Base-by-base conservation (phyloP, 2,888 invertebrate genomes). In the Hydriomena furcata region DNA sequence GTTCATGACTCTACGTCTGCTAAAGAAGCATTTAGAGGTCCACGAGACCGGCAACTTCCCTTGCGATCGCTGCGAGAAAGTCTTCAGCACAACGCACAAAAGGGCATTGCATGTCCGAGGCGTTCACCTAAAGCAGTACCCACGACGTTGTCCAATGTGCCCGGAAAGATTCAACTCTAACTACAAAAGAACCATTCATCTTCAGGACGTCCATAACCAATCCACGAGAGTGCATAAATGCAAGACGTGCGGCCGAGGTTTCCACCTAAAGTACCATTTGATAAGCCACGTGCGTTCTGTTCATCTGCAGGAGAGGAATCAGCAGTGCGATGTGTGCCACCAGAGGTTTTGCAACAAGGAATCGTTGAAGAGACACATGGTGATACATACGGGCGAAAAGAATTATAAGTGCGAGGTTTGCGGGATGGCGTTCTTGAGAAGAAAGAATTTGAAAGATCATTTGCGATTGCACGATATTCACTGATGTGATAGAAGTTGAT, bases 361-460 rank as follows among this genome's bases (percentile, higher is more conserved):
- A 47, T 91, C 91, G 5, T 66, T 92, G 58, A 92, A 91, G 49
- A 73, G 91, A 0, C 92, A 92, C 51, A 91, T 91, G 90, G 87
- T 91, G 2, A 91, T 91, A 28, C 92, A 92, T 54, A 91, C 91
- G 0, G 91, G 91, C 0, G 91, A 90, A 35, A 92, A 91, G 63
- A 92, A 92, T 42, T 89, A 91, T 47, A 89, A 91, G 52, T 92
- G 92, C 43, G 85, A 91, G 37, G 76, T 91, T 1, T 92, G 92
- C 43, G 84, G 90, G 0, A 88, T 91, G 80, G 88, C 88, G 0
- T 91, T 90, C 36, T 66, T 88, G 58, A 76, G 91, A 10, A 71
- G 89, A 27, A 89, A 89, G 58, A 89, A 90, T 59, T 71, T 91
- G 50, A 85, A 83, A 51, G 86, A 88, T 36, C 91, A 91, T 69